Percentiles rank a stretch among this genome's conserved stretches.
phyloP scores from a whole-genome alignment of 2,113 vertebrate species.

The Neotoma lepida region DNA sequence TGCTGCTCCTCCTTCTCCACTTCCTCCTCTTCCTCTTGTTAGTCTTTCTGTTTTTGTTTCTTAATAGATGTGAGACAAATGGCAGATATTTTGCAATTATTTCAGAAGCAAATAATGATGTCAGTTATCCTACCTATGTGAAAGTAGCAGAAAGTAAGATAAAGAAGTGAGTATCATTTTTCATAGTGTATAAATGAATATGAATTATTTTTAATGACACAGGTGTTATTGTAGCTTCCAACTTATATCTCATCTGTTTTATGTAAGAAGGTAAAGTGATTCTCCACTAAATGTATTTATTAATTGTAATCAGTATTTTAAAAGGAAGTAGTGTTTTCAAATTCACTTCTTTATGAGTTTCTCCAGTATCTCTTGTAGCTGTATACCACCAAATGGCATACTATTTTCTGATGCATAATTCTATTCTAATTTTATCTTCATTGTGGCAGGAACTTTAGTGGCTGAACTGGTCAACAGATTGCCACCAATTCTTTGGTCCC shows the following conservation, averaged over 20 bases:
- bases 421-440: neutral
- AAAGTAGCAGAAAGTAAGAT: neutral
- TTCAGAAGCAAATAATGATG: neutral
- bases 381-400: neutral
- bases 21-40: neutral
- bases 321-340: neutral
- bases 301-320: neutral
- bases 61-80: neutral
- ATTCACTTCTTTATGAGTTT: neutral
- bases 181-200: neutral
- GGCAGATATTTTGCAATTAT: neutral
- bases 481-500: neutral
- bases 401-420: neutral
- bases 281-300: constrained; percentile 4
- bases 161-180: constrained; percentile 36
- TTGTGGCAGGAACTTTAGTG: neutral
- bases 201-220: constrained; percentile 6
- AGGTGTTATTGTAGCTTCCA: constrained; percentile 19
- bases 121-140: neutral
- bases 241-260: neutral
- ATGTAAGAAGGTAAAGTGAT: neutral
- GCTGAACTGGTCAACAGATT: no score
- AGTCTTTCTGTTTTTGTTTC: neutral
- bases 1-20: neutral
- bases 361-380: neutral